A percentile compares a stretch with the other conserved stretches of the same genome.
These are phyloP conservation scores for Karalla daura DNA, from an alignment of 2,797 vertebrate species.

Conservation along the genomic window DNA sequence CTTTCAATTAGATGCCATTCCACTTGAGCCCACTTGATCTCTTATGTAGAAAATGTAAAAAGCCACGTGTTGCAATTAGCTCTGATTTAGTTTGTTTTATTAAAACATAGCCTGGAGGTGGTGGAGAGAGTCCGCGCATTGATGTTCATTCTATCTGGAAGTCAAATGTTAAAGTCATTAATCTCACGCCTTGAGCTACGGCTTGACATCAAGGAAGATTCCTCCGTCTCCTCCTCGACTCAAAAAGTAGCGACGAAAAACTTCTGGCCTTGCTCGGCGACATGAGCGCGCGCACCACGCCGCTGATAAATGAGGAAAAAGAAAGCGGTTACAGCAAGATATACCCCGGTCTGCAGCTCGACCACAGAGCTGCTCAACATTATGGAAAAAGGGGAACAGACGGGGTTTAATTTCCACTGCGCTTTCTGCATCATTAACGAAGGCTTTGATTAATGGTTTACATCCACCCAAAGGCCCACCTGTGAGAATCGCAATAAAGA, in stretches of 20 bases:
- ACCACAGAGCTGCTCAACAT: slow-evolving; percentile 58
- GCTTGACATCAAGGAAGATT: slow-evolving; percentile 14
- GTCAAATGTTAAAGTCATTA: slow-evolving; percentile 49
- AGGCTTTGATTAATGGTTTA: slow-evolving; percentile 82
- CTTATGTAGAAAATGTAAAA: slow-evolving; percentile 58
- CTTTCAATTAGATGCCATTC: slow-evolving; percentile 64
- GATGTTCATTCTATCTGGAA: slow-evolving; percentile 31
- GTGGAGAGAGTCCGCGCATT: slow-evolving; percentile 26
- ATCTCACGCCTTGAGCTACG: slow-evolving; percentile 23
- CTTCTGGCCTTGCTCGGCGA: slow-evolving; percentile 4
- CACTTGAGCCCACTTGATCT: slow-evolving; percentile 66
- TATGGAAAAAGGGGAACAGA: slow-evolving; percentile 67
- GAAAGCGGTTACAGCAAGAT: not conserved
- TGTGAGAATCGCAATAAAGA: slow-evolving; percentile 79
- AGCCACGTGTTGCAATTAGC: slow-evolving; percentile 61
- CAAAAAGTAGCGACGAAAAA: not conserved
- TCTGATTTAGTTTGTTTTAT: slow-evolving; percentile 68
- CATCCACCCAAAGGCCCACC: slow-evolving; percentile 74
- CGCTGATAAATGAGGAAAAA: slow-evolving; percentile 15
- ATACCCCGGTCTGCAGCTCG: slow-evolving; percentile 26
- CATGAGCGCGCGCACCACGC: not conserved
- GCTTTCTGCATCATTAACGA: slow-evolving; percentile 79
- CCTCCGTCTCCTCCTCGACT: not conserved
- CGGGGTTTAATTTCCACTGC: slow-evolving; percentile 78
- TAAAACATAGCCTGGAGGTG: slow-evolving; percentile 62